These are phyloP conservation scores for Loripinus fragilis DNA, from an alignment of 2,888 invertebrate genomes.

Conservation along the genomic window DNA sequence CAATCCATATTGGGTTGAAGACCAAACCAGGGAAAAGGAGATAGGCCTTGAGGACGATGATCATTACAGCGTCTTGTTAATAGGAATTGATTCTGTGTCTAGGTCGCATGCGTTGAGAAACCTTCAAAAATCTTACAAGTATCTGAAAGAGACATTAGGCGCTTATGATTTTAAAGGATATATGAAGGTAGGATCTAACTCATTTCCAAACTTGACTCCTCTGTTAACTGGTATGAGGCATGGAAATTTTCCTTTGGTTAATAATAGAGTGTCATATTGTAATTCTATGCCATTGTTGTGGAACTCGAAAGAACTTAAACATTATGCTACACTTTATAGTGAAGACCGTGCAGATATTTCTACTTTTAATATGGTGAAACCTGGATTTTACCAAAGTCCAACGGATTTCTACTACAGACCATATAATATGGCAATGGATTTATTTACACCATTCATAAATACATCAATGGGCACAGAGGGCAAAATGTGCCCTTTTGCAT, in stretches of 20 bases:
- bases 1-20: slow-evolving; percentile 37
- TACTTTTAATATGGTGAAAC: slow-evolving; percentile 83
- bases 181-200: slow-evolving; percentile 58
- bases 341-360: too few relatives aligned
- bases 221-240: too few relatives aligned
- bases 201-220: slow-evolving; percentile 60
- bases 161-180: too few relatives aligned
- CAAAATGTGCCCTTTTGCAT: not conserved
- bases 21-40: slow-evolving; percentile 7
- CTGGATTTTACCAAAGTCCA: slow-evolving; percentile 88
- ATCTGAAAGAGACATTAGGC: too few relatives aligned
- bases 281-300: slow-evolving; percentile 37
- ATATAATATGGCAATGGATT: too few relatives aligned
- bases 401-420: too few relatives aligned
- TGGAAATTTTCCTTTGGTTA: slow-evolving; percentile 18
- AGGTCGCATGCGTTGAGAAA: slow-evolving; percentile 50
- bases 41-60: slow-evolving; percentile 39
- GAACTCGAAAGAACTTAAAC: not conserved
- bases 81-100: slow-evolving; percentile 51
- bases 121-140: too few relatives aligned
- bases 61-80: slow-evolving; percentile 34
- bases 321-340: too few relatives aligned
- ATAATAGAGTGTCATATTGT: slow-evolving; percentile 24
- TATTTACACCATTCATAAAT: slow-evolving; percentile 63
- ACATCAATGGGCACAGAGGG: slow-evolving; percentile 35